Evolutionary conservation across 2,888 invertebrate genomes (phyloP), one percentile per base, ranked within the genome.

Genomic region (Temnothorax rugatulus): DNA sequence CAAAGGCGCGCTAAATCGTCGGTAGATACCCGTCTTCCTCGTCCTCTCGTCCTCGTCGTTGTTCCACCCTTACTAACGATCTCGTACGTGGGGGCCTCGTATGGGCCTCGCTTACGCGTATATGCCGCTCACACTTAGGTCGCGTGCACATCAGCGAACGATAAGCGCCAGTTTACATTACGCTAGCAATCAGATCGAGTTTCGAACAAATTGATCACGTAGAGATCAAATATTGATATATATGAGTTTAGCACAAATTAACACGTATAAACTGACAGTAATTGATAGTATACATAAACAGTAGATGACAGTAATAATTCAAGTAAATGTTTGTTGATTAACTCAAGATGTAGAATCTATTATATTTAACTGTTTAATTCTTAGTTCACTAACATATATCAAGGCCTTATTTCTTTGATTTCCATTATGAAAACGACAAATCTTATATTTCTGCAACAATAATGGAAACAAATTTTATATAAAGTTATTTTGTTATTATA

Each of bases 41-140:
- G 77, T 85, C 84, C 83, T 83, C 86, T 84, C 84, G 84, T 82
- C 86, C 86, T 84, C 84, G 84, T 82, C 86, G 88, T 89, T 87
- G 88, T 90, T 89, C 90, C 90, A 90, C 88, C 91, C 90, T 89
- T 89, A 88, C 93, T 93, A 93, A 93, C 93, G 93, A 93, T 93
- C 93, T 92, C 91, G 91, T 91, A 91, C 89, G 88, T 87, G 87
- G 79, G 84, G 83, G 77, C 88, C 61, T 89, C 84, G 47, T 79
- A 79, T 25, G 57, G 21, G 77, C 69, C 69, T 89, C 86, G 82
- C 83, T 34, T 69, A 21, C 82, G 41, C 47, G 50, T 59, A 5
- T 66, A 61, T n/a, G 68, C 21, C 13, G 73, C 86, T 83, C 84
- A 66, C 71, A 54, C 59, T 81, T 75, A 29, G 57, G 64, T 84